Conservation (phyloP, 37 sponge, comb jelly and placozoan species). For the Petrosia ficiformis region DNA sequence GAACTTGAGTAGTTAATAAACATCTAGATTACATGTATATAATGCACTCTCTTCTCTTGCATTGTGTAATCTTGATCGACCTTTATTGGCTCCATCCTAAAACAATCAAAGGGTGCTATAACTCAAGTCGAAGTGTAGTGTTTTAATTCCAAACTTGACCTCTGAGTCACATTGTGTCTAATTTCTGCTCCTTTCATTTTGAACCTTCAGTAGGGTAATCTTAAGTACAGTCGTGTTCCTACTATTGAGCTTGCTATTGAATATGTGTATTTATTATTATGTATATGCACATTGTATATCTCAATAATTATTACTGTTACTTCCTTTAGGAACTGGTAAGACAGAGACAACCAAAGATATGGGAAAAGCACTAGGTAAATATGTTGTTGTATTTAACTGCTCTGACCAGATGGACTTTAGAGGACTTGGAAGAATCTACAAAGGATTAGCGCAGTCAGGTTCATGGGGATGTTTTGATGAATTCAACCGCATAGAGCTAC, state of each 20-base stretch:
- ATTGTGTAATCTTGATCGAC: too few species aligned
- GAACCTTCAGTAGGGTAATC: neutral
- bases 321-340: constrained; percentile 78
- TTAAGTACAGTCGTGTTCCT: neutral
- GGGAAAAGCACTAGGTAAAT: constrained; percentile 97
- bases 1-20: too few species aligned
- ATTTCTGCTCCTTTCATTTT: neutral
- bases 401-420: constrained; percentile 99
- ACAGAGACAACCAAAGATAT: constrained; percentile 98
- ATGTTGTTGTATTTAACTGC: constrained; percentile 99
- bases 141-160: too few species aligned
- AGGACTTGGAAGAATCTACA: constrained; percentile 93
- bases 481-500: constrained; percentile 96
- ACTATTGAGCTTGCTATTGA: neutral
- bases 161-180: too few species aligned
- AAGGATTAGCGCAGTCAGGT: constrained; percentile 98
- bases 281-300: neutral
- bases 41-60: too few species aligned
- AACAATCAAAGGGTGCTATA: too few species aligned
- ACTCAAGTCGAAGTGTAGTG: too few species aligned
- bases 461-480: constrained; percentile 99
- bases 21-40: too few species aligned
- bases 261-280: too few species aligned
- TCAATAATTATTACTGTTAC: neutral
- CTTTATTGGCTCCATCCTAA: too few species aligned